phyloP scores from a whole-genome alignment of 2,888 invertebrate species.

The Lasioglossum pauxillum region DNA sequence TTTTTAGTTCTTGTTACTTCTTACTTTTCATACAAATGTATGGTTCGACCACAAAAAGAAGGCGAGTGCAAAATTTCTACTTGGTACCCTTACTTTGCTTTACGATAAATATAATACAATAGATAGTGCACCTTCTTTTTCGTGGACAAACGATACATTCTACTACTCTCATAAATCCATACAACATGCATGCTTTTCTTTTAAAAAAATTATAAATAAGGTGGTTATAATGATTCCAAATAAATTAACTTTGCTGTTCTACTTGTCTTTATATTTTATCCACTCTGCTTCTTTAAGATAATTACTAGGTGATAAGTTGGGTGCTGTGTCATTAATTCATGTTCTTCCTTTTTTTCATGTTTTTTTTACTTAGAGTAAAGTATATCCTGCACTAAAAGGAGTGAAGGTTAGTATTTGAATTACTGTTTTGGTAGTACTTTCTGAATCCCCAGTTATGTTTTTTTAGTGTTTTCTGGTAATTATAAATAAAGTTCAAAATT shows the following conservation, averaged over 20 bases:
- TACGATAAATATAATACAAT: neutral
- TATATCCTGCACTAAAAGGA: constrained; percentile 23
- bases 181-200: neutral
- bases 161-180: neutral
- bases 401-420: constrained; percentile 32
- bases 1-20: neutral
- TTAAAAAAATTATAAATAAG: neutral
- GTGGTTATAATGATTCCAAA: neutral
- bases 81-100: neutral
- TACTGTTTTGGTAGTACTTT: neutral
- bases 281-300: neutral
- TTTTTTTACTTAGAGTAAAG: constrained; percentile 33
- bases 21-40: neutral
- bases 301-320: neutral
- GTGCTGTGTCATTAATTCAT: neutral
- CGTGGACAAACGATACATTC: neutral
- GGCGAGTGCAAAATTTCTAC: neutral
- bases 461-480: neutral
- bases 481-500: neutral
- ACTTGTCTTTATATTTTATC: neutral
- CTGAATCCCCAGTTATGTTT: neutral
- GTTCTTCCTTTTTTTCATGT: neutral
- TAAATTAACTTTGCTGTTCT: neutral
- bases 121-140: neutral
- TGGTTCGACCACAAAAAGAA: neutral